phyloP scores from a whole-genome alignment of 2,888 invertebrate species.

The Macrosiphum euphorbiae region DNA sequence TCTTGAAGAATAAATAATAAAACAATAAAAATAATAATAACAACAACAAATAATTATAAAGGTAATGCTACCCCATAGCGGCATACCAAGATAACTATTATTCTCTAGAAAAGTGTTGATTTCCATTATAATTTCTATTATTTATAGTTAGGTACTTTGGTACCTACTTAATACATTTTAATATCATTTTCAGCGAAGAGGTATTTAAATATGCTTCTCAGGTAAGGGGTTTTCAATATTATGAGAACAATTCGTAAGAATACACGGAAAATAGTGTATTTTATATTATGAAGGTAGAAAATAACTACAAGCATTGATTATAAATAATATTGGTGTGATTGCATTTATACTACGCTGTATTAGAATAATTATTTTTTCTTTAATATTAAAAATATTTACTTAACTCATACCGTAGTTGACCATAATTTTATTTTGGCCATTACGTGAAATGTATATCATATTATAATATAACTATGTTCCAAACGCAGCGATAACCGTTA shows the following conservation, averaged over 20 bases:
- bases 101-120: background rate
- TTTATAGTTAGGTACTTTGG: background rate
- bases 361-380: background rate
- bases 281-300: background rate
- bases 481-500: background rate
- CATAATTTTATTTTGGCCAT: background rate
- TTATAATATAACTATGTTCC: background rate
- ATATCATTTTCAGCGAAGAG: background rate
- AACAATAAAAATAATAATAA: too few relatives aligned
- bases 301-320: too few relatives aligned
- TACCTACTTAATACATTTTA: background rate
- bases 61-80: background rate
- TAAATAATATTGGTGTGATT: background rate
- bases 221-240: background rate
- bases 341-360: background rate
- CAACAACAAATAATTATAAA: background rate
- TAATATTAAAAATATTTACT: background rate
- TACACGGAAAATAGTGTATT: background rate
- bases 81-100: background rate
- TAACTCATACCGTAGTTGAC: background rate
- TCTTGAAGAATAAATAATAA: too few relatives aligned
- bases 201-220: background rate
- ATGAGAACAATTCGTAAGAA: background rate
- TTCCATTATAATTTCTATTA: background rate
- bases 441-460: background rate